These are phyloP conservation scores for Calyptommatus sinebrachiatus DNA, from an alignment of 2,113 vertebrate genomes.

Conservation along the genomic window DNA sequence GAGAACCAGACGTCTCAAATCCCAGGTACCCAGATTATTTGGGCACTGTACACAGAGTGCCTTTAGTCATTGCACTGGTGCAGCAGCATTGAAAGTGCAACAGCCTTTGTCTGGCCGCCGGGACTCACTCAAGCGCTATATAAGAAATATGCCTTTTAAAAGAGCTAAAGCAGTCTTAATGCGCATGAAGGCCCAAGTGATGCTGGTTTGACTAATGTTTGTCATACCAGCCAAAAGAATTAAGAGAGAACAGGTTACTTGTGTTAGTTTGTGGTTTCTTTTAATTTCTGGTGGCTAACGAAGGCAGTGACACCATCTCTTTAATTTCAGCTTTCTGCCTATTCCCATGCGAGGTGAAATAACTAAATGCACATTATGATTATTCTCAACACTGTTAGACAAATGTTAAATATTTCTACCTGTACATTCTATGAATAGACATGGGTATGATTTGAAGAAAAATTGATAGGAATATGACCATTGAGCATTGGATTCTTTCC, in stretches of 20 bases:
- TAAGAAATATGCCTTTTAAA: background rate
- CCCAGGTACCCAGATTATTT: conserved; percentile 67
- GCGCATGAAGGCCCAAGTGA: background rate
- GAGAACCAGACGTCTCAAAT: conserved; percentile 78
- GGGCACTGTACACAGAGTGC: background rate
- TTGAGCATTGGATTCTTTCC: background rate
- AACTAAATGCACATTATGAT: background rate
- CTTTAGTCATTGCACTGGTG: background rate
- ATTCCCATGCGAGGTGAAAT: background rate
- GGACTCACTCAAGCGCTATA: conserved; percentile 11
- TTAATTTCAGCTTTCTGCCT: background rate
- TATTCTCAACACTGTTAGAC: background rate
- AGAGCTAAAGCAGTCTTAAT: background rate
- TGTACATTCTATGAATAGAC: background rate
- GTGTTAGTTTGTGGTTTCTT: background rate
- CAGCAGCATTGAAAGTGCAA: background rate
- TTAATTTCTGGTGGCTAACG: background rate
- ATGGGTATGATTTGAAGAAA: background rate
- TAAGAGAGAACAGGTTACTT: background rate
- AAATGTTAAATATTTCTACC: background rate
- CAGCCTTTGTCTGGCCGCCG: conserved; percentile 21
- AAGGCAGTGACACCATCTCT: background rate
- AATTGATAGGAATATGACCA: background rate
- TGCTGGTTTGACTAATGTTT: background rate
- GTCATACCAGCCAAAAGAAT: background rate